A percentile compares a stretch with the other conserved stretches of the same genome.
phyloP scores from a whole-genome alignment of 2,113 vertebrate species.

The Python bivittatus region DNA sequence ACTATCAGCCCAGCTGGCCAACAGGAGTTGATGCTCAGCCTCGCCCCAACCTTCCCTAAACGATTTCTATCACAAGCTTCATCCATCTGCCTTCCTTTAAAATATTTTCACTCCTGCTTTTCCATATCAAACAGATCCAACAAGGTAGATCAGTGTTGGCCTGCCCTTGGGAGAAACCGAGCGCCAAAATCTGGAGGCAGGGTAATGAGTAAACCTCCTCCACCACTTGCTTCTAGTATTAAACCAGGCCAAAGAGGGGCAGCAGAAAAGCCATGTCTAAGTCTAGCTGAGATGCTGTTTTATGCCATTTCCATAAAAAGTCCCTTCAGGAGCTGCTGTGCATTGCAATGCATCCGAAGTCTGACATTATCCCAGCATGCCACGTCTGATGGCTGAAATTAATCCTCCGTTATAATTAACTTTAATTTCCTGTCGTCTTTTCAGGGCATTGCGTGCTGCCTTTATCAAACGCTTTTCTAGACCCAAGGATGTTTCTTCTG shows the following conservation, averaged over 20 bases:
- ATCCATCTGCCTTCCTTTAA: neutral
- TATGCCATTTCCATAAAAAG: conserved; percentile 53
- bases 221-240: neutral
- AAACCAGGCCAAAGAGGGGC: neutral
- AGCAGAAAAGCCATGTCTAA: neutral
- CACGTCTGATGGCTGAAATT: conserved; percentile 71
- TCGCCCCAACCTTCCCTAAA: neutral
- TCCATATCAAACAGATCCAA: neutral
- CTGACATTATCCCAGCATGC: conserved; percentile 71
- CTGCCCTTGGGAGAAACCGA: neutral
- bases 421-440: conserved; percentile 71
- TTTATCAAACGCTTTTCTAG: conserved; percentile 51
- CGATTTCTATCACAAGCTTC: neutral
- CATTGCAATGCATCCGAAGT: conserved; percentile 59
- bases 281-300: conserved; percentile 43
- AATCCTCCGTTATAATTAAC: conserved; percentile 75
- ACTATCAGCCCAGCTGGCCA: neutral
- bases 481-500: conserved; percentile 14
- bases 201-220: neutral
- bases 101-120: neutral
- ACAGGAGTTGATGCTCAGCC: neutral
- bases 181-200: neutral
- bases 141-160: neutral
- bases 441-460: conserved; percentile 59
- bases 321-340: conserved; percentile 44